These are phyloP conservation scores for Triplophysa bombifrons DNA, from an alignment of 2,797 vertebrate genomes.

Conservation along the genomic window DNA sequence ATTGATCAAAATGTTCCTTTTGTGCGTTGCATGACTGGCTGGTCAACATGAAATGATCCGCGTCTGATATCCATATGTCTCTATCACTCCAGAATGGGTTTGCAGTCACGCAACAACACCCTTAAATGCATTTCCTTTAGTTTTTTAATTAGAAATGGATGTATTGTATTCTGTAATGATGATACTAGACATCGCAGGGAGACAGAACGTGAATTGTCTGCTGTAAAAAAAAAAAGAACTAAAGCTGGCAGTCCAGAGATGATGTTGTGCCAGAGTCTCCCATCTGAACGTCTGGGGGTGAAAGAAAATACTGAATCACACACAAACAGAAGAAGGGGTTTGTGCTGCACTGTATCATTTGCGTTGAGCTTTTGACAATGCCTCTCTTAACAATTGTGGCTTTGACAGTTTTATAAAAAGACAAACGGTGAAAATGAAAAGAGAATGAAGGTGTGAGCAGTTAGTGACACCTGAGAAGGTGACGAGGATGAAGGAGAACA, in stretches of 20 bases:
- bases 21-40: background rate
- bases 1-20: conserved; percentile 10
- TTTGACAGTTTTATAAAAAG: conserved; percentile 57
- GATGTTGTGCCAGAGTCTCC: conserved; percentile 37
- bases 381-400: conserved; percentile 51
- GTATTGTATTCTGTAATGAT: conserved; percentile 47
- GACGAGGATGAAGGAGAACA: conserved; percentile 4
- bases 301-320: conserved; percentile 32
- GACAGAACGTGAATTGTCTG: conserved; percentile 41
- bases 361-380: conserved; percentile 63
- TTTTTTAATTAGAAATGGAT: conserved; percentile 1
- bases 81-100: conserved; percentile 28
- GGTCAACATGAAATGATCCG: conserved; percentile 5
- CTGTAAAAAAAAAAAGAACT: conserved; percentile 3
- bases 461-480: conserved; percentile 34
- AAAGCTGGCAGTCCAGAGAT: conserved; percentile 34
- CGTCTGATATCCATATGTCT: conserved; percentile 26
- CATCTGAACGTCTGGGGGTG: conserved; percentile 41
- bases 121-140: conserved; percentile 22
- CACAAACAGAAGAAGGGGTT: conserved; percentile 1
- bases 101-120: conserved; percentile 1
- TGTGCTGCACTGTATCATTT: conserved; percentile 59
- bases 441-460: background rate
- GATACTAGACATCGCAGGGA: conserved; percentile 38
- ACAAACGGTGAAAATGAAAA: conserved; percentile 21